phyloP scores from a whole-genome alignment of 2,888 invertebrate genomes.

The Mongoloraphidia duomilia region DNA sequence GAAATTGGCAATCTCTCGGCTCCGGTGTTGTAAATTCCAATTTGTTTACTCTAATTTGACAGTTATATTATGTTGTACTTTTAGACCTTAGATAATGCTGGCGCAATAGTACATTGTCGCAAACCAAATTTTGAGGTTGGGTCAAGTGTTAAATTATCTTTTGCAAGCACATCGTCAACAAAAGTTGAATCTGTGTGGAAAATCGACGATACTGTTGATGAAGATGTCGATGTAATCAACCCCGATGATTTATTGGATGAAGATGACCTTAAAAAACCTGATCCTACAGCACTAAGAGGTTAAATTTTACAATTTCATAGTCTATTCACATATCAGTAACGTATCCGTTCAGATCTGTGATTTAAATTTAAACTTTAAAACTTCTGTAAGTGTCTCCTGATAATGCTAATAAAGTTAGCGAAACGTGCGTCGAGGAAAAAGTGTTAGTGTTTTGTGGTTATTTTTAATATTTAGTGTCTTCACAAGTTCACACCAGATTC shows the following conservation, averaged over 20 bases:
- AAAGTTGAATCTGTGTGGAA: constrained; percentile 53
- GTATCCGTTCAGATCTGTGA: too few species aligned
- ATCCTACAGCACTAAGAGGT: constrained; percentile 72
- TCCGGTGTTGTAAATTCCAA: too few species aligned
- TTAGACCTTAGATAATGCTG: constrained; percentile 12
- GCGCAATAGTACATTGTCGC: constrained; percentile 30
- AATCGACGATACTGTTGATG: constrained; percentile 42
- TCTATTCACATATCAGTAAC: too few species aligned
- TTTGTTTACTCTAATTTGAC: neutral
- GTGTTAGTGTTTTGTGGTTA: too few species aligned
- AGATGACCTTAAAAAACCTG: constrained; percentile 78
- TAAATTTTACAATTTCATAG: constrained; percentile 7
- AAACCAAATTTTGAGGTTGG: constrained; percentile 62
- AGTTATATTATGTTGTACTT: constrained; percentile 1
- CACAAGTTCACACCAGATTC: too few species aligned
- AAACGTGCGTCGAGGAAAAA: too few species aligned
- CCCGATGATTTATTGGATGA: constrained; percentile 81
- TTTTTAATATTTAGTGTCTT: too few species aligned
- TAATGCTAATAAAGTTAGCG: too few species aligned
- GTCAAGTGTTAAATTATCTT: constrained; percentile 41
- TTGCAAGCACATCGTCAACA: constrained; percentile 26
- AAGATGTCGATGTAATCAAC: constrained; percentile 70
- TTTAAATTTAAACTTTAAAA: too few species aligned
- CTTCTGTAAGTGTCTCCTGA: too few species aligned
- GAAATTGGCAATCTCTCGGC: too few species aligned